Evolutionary conservation across 2,888 invertebrate species (phyloP).

Genomic region (Falcaria lacertinaria): DNA sequence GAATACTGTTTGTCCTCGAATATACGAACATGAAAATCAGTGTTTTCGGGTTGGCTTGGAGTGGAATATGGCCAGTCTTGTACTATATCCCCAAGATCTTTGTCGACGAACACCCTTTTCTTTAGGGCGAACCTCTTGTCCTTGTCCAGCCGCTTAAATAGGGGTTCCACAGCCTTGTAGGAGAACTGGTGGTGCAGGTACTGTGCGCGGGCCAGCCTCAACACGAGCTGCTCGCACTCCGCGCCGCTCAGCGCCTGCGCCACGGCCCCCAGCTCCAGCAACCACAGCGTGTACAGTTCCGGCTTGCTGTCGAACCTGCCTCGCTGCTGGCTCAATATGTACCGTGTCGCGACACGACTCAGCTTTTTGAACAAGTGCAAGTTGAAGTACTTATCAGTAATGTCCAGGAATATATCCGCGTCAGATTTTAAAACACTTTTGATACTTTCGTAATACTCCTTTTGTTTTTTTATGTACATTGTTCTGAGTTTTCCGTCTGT

Average conservation of each 20-base stretch:
- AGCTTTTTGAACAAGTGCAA: slow-evolving; percentile 14
- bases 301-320: slow-evolving; percentile 35
- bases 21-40: slow-evolving; percentile 8
- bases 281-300: slow-evolving; percentile 40
- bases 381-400: slow-evolving; percentile 42
- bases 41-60: slow-evolving; percentile 15
- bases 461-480: slow-evolving; percentile 23
- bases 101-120: slow-evolving; percentile 32
- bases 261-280: slow-evolving; percentile 39
- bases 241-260: slow-evolving; percentile 32
- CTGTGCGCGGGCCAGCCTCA: slow-evolving; percentile 19
- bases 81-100: slow-evolving; percentile 16
- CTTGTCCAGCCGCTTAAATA: slow-evolving; percentile 22
- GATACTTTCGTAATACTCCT: slow-evolving; percentile 31
- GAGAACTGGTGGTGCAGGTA: slow-evolving; percentile 20
- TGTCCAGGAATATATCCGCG: slow-evolving; percentile 36
- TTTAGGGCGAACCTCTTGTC: slow-evolving; percentile 23
- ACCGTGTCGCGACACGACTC: slow-evolving; percentile 31
- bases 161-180: slow-evolving; percentile 23
- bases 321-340: slow-evolving; percentile 39
- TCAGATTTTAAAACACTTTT: slow-evolving; percentile 40
- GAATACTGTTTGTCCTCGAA: slow-evolving; percentile 19
- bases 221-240: slow-evolving; percentile 38
- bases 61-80: slow-evolving; percentile 30
- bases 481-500: slow-evolving; percentile 20